These are phyloP conservation scores for Stratiomys singularior DNA, from an alignment of 2,888 invertebrate genomes.

Conservation along the genomic window DNA sequence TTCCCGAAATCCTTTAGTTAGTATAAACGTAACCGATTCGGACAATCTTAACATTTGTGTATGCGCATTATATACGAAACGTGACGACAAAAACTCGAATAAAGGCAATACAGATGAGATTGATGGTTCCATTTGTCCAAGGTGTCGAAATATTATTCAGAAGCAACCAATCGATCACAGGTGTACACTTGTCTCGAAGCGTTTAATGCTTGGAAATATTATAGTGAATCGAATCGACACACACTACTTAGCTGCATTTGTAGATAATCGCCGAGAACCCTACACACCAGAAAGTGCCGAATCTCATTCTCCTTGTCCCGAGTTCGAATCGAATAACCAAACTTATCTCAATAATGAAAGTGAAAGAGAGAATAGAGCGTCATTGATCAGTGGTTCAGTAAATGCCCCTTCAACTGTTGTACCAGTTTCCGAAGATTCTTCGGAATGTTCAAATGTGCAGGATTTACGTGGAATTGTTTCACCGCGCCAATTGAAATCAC, in stretches of 20 bases:
- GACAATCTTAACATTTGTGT: conserved; percentile 64
- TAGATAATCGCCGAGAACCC: conserved; percentile 70
- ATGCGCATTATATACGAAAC: conserved; percentile 55
- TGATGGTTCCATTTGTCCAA: conserved; percentile 58
- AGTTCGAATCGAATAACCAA: conserved; percentile 54
- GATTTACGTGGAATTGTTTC: conserved; percentile 67
- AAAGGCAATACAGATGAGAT: conserved; percentile 16
- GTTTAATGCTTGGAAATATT: conserved; percentile 61
- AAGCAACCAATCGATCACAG: conserved; percentile 58
- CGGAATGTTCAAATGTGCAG: conserved; percentile 39
- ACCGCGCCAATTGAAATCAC: conserved; percentile 72
- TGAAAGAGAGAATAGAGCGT: conserved; percentile 48
- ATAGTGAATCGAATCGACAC: conserved; percentile 70
- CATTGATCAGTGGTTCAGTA: too few species aligned
- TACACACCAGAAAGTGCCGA: conserved; percentile 87
- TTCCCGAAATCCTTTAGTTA: conserved; percentile 56
- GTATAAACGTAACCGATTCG: conserved; percentile 68
- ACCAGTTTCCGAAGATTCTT: too few species aligned
- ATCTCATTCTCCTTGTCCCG: conserved; percentile 76
- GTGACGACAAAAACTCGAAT: conserved; percentile 26
- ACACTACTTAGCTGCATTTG: conserved; percentile 62
- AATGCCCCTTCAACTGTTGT: too few species aligned
- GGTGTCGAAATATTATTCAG: conserved; percentile 61
- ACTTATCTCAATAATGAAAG: conserved; percentile 60
- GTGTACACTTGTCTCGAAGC: conserved; percentile 61